These are phyloP conservation scores for Aldabrachelys gigantea DNA, from an alignment of 2,113 vertebrate genomes.

Conservation along the genomic window DNA sequence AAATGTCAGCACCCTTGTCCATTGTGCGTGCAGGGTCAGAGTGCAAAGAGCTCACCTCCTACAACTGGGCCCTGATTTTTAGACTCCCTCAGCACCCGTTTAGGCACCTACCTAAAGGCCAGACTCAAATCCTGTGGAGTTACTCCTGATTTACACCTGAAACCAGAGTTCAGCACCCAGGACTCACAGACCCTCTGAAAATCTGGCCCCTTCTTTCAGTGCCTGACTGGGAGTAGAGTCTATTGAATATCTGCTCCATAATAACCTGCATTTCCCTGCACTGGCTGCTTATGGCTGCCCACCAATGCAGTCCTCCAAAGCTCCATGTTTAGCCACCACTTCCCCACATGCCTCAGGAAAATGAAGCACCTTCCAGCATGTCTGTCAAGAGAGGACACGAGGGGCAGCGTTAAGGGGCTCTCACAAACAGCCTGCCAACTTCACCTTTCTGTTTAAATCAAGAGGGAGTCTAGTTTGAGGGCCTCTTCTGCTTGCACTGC, in stretches of 20 bases:
- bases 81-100: neutral
- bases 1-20: neutral
- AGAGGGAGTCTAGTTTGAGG: neutral
- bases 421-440: neutral
- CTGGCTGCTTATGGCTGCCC: neutral
- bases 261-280: neutral
- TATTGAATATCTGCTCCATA: neutral
- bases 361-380: neutral
- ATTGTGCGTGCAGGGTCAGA: neutral
- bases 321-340: neutral
- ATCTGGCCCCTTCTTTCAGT: neutral
- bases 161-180: neutral
- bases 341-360: neutral
- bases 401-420: neutral
- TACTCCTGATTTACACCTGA: neutral
- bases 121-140: neutral
- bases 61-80: neutral
- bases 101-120: neutral
- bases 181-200: neutral
- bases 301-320: neutral
- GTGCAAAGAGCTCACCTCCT: neutral
- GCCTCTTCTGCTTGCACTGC: neutral
- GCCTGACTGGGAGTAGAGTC: neutral
- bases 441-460: neutral
- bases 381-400: neutral